Evolutionary conservation across 2,113 vertebrate genomes (phyloP).

Genomic region (Pollimyrus isidori): DNA sequence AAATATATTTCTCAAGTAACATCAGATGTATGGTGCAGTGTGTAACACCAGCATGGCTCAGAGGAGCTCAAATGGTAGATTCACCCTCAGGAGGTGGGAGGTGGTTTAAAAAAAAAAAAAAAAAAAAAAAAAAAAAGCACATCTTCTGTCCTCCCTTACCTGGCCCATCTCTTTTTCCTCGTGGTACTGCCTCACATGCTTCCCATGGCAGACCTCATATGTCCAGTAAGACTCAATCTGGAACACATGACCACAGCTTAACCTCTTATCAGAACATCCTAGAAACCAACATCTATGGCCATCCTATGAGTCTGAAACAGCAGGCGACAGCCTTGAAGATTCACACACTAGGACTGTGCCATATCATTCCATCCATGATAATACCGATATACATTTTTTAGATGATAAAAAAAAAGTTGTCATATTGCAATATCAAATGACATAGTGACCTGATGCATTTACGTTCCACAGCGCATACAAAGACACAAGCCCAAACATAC

Average conservation of each 20-base stretch:
- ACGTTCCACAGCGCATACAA: too few relatives aligned
- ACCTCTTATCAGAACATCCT: background rate
- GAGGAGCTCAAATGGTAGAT: background rate
- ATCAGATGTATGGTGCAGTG: background rate
- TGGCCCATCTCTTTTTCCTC: constrained; percentile 96
- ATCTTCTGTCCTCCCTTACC: constrained; percentile 55
- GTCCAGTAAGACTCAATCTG: constrained; percentile 99
- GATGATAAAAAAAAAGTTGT: too few relatives aligned
- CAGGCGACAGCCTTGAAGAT: background rate
- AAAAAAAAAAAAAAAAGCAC: background rate
- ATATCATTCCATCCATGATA: too few relatives aligned
- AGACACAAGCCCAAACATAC: too few relatives aligned
- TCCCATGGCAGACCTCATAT: constrained; percentile 93
- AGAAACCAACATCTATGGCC: background rate
- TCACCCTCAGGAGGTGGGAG: background rate
- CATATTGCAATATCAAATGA: too few relatives aligned
- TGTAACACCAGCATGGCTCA: background rate
- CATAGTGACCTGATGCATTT: too few relatives aligned
- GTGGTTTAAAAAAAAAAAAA: background rate
- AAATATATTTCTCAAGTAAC: background rate
- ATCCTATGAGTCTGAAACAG: background rate
- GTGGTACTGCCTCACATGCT: constrained; percentile 91
- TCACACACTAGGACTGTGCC: background rate
- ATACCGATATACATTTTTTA: too few relatives aligned
- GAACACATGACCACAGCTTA: constrained; percentile 24